Evolutionary conservation across 2,797 vertebrate genomes (phyloP), one percentile per base, ranked within the genome.

Genomic region (Fistularia commersonii): DNA sequence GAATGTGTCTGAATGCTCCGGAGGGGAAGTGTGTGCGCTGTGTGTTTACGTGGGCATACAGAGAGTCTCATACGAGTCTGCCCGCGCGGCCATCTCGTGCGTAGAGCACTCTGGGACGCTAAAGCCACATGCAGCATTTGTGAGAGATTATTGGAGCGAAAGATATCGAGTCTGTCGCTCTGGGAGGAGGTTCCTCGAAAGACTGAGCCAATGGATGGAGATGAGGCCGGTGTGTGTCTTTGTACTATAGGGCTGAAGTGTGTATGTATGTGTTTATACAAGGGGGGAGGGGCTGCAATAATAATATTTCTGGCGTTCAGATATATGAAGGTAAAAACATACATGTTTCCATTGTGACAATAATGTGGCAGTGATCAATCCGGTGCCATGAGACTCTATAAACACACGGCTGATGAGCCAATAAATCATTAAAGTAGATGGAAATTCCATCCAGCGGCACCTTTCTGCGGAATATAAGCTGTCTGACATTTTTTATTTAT

Each of bases 131-230:
- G 80, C 77, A 80, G 80, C 63, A 58, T 83, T 87, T 88, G 80
- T 87, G 74, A 81, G 75, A 66, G 84, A 76, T 89, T 89, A 89
- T 89, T 91, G 79, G 88, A 90, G 83, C 83, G 83, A 89, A 70
- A 89, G 74, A 84, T 80, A 88, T 85, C 51, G 57, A 77, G 80
- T 82, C 82, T 85, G 83, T 64, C 75, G 74, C 77, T 82, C 54
- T 38, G 77, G 77, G 69, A 83, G 82, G 88, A 79, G 77, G 80
- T 89, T 90, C 84, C 87, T 88, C 63, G 80, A 88, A 84, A 87
- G 86, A 82, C 45, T 62, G 54, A 57, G 57, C 77, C 66, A 82
- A 71, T 69, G 69, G 73, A 63, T 45, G 53, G 50, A 62, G 53
- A 64, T 73, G 61, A 61, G 44, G 7, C 40, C 50, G 61, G 57